Evolutionary conservation across 2,113 vertebrate species (phyloP).

Genomic region (Notothenia rossii): DNA sequence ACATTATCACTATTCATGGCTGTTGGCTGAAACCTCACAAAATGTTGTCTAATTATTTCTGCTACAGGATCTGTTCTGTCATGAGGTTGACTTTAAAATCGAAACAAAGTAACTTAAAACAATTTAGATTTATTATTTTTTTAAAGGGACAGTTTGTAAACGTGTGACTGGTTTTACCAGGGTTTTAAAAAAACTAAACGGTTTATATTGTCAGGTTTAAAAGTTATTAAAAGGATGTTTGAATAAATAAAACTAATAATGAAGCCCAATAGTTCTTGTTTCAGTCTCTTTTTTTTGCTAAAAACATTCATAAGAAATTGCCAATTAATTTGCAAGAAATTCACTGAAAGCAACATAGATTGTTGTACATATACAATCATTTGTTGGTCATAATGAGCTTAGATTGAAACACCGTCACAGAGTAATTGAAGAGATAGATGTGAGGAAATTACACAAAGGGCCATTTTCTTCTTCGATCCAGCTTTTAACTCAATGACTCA

Average conservation of each 20-base stretch:
- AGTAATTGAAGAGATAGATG: slow-evolving; percentile 24
- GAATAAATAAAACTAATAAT: slow-evolving; percentile 59
- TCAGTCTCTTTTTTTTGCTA: not conserved
- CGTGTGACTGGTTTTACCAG: slow-evolving; percentile 45
- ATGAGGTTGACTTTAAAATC: not conserved
- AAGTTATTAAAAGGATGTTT: slow-evolving; percentile 43
- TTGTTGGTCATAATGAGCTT: not conserved
- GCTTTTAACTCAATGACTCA: not conserved
- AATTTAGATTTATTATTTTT: not conserved
- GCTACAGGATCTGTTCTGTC: not conserved
- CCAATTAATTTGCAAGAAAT: not conserved
- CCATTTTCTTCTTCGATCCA: not conserved
- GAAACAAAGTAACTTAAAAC: not conserved
- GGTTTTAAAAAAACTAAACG: slow-evolving; percentile 8
- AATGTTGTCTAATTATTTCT: not conserved
- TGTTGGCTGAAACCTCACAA: not conserved
- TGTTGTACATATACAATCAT: not conserved
- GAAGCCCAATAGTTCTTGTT: not conserved
- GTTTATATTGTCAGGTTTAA: slow-evolving; percentile 20
- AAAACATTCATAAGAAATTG: not conserved
- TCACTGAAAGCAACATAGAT: not conserved
- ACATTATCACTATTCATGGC: not conserved
- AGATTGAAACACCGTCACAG: not conserved
- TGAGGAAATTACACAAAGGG: not conserved
- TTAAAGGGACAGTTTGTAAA: slow-evolving; percentile 36